phyloP scores from a whole-genome alignment of 2,888 invertebrate species.

The Polylopha cassiicola region DNA sequence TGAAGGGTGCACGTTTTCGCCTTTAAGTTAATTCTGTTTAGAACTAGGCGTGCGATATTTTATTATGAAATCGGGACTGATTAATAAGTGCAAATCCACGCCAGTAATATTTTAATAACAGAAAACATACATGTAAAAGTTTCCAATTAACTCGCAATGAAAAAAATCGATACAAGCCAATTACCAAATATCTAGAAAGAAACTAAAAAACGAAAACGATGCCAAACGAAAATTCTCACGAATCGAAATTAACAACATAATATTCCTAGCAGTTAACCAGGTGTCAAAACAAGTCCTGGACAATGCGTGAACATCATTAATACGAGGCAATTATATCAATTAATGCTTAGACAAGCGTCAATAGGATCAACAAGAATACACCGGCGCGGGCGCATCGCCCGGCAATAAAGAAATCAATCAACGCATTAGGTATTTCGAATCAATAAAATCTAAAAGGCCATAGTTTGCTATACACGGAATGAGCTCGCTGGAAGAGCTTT shows the following conservation, averaged over 20 bases:
- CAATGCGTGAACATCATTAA: slow-evolving; percentile 65
- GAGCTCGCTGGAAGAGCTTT: slow-evolving; percentile 39
- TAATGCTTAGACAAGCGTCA: slow-evolving; percentile 63
- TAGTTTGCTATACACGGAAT: slow-evolving; percentile 42
- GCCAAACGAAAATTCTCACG: slow-evolving; percentile 13
- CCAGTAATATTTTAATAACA: too few relatives aligned
- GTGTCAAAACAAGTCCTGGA: slow-evolving; percentile 65
- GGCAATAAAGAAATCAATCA: slow-evolving; percentile 77
- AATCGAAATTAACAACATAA: slow-evolving; percentile 30
- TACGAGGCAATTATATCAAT: slow-evolving; percentile 66
- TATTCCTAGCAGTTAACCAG: slow-evolving; percentile 63
- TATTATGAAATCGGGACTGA: too few relatives aligned
- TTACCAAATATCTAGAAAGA: not conserved
- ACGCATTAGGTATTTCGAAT: slow-evolving; percentile 74
- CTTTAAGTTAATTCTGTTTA: too few relatives aligned
- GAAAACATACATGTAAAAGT: too few relatives aligned
- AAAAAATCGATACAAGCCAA: not conserved
- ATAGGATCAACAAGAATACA: slow-evolving; percentile 64
- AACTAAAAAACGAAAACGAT: slow-evolving; percentile 2
- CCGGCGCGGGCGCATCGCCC: slow-evolving; percentile 47
- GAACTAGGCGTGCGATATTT: too few relatives aligned
- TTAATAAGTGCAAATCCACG: too few relatives aligned
- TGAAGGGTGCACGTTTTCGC: too few relatives aligned
- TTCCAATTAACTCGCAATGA: not conserved
- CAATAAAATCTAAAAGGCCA: slow-evolving; percentile 72